Evolutionary conservation across 1,140 invertebrate genomes (phyloP), one percentile per base, ranked within the genome.

Genomic region (Nephila pilipes): DNA sequence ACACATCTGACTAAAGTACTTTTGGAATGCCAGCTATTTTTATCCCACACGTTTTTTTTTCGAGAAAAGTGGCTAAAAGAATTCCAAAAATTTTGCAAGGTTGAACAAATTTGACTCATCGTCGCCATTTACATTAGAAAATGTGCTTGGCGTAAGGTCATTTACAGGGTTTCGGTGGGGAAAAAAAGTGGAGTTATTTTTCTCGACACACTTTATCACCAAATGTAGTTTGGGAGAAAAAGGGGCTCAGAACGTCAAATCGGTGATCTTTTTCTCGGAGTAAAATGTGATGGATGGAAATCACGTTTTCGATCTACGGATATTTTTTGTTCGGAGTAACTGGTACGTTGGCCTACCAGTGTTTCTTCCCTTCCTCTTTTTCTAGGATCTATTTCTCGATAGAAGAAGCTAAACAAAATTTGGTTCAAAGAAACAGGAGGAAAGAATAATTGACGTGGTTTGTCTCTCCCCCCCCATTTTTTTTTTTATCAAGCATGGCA

Each of bases 251-350:
- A n/a, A 60, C 55, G 36, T 87, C 85, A 87, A 87, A 87, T 87
- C 85, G 85, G 18, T 36, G 57, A 87, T 87, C 58, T 60, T 87
- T 87, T 87, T 60, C 55, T 18, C 29, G 32, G 58, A 87, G 60
- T 36, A 87, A 87, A 60, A 87, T 60, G 58, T 60, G 85, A 87
- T 87, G 57, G 85, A 87, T 87, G 85, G 58, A 87, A 83, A 83
- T 57, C 81, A 57, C 54, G 46, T 57, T 83, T 83, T 83, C 81
- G 81, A 83, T 83, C 81, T 8, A 25, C n/a, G 81, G 54, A 25
- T 32, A 57, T 83, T 83, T 83, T 83, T 55, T 83, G 54, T 83
- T 83, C 54, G 22, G n/a, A 12, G 54, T 18, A 55, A 83, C 81
- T 57, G 54, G 38, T 57, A 55, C 54, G 29, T 83, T 4, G 81